phyloP scores from a whole-genome alignment of 2,888 invertebrate genomes.

The Rutpela maculata region DNA sequence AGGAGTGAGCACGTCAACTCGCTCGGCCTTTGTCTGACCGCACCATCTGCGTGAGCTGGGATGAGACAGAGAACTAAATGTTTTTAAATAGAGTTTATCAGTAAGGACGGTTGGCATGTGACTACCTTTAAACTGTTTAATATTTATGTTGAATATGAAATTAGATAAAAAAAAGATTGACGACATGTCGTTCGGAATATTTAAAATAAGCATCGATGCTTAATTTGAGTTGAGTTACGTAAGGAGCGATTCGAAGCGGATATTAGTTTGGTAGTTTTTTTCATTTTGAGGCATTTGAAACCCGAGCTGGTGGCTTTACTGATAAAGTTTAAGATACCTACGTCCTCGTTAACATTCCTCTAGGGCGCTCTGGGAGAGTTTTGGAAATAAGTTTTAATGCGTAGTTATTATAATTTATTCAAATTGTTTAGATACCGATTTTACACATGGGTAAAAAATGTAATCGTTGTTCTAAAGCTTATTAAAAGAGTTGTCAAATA shows the following conservation, averaged over 20 bases:
- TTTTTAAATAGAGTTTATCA: constrained; percentile 42
- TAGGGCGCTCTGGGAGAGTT: constrained; percentile 16
- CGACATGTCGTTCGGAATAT: constrained; percentile 6
- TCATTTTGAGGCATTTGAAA: constrained; percentile 13
- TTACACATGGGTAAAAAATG: no score
- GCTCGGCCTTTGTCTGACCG: not conserved
- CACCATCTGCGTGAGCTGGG: not conserved
- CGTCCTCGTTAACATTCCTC: constrained; percentile 30
- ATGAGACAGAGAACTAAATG: not conserved
- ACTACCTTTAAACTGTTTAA: constrained; percentile 61
- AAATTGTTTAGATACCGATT: not conserved
- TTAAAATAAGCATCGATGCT: not conserved
- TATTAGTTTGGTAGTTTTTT: constrained; percentile 5
- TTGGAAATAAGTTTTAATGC: not conserved
- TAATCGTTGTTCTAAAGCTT: no score
- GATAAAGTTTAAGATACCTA: constrained; percentile 25
- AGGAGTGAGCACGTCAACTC: constrained; percentile 14
- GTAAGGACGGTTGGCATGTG: constrained; percentile 46
- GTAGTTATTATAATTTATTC: not conserved
- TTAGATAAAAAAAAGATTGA: constrained; percentile 51
- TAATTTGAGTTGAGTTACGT: constrained; percentile 19
- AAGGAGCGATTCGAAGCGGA: not conserved
- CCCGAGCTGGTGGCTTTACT: not conserved
- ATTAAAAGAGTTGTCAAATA: no score
- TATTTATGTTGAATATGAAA: constrained; percentile 64